Evolutionary conservation across 2,797 vertebrate genomes (phyloP).

Genomic region (Acipenser oxyrinchus): DNA sequence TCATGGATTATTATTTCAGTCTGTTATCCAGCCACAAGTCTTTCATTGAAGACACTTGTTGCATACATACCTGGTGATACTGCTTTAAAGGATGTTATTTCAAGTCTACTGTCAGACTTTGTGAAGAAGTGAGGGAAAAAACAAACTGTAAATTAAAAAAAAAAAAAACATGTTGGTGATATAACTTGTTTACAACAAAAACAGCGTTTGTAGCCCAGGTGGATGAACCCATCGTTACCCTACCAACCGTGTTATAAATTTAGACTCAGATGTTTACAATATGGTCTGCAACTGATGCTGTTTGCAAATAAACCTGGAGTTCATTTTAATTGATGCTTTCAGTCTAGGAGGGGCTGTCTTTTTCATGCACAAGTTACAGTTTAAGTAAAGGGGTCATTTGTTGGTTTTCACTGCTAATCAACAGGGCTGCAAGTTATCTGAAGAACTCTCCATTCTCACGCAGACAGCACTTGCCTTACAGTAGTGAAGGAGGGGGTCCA

Average conservation of each 20-base stretch:
- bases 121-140: neutral
- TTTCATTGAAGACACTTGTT: neutral
- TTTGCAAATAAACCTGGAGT: constrained; percentile 76
- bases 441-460: constrained; percentile 8
- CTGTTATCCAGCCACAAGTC: too few relatives aligned
- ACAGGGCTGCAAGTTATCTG: neutral
- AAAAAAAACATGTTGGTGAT: neutral
- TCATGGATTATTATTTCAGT: too few relatives aligned
- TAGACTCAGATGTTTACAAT: constrained; percentile 61
- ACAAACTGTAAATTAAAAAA: neutral
- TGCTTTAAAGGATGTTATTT: neutral
- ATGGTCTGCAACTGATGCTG: constrained; percentile 67
- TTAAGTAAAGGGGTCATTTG: constrained; percentile 56
- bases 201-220: neutral
- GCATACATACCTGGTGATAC: neutral
- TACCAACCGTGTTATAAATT: constrained; percentile 74
- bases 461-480: neutral
- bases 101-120: neutral
- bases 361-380: constrained; percentile 62
- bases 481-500: too few relatives aligned
- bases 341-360: constrained; percentile 71
- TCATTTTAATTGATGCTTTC: constrained; percentile 75
- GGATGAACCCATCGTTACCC: constrained; percentile 22
- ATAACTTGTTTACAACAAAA: neutral
- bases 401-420: constrained; percentile 7